A percentile compares a stretch with the other conserved stretches of the same genome.
phyloP scores from a whole-genome alignment of 2,888 invertebrate genomes.

The Cancer borealis region DNA sequence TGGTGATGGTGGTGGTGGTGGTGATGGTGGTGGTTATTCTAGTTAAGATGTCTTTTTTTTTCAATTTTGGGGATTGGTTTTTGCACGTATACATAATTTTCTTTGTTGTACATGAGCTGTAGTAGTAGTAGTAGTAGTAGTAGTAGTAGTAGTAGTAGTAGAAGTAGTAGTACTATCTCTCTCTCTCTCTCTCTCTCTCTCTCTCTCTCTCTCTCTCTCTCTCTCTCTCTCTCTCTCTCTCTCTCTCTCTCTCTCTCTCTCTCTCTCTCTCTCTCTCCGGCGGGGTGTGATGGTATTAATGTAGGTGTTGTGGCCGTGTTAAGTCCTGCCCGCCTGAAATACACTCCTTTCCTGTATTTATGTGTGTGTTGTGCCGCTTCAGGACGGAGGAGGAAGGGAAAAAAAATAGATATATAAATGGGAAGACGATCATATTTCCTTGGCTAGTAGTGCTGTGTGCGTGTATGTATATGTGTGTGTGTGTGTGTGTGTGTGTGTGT shows the following conservation, averaged over 20 bases:
- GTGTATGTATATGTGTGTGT: neutral
- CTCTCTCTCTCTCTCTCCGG: too few relatives aligned
- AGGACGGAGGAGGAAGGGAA: neutral
- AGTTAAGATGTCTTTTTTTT: too few relatives aligned
- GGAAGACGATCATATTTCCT: neutral
- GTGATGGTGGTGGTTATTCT: too few relatives aligned
- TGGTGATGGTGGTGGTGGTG: too few relatives aligned
- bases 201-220: slow-evolving; percentile 20
- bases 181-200: slow-evolving; percentile 17
- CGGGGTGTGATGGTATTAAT: neutral
- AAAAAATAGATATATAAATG: neutral
- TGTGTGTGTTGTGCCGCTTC: neutral
- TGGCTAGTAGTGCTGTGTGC: neutral
- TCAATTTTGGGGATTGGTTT: too few relatives aligned
- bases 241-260: neutral
- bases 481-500: too few relatives aligned
- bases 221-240: slow-evolving; percentile 17
- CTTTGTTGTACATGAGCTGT: neutral
- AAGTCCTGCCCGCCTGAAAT: neutral
- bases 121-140: slow-evolving; percentile 33
- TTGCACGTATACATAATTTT: too few relatives aligned
- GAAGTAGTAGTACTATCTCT: neutral
- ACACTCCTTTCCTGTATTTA: neutral
- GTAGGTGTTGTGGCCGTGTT: neutral
- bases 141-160: slow-evolving; percentile 18